A percentile compares a stretch with the other conserved stretches of the same genome.
These are phyloP conservation scores for Episyrphus balteatus DNA, from an alignment of 1,140 invertebrate species.

Conservation along the genomic window DNA sequence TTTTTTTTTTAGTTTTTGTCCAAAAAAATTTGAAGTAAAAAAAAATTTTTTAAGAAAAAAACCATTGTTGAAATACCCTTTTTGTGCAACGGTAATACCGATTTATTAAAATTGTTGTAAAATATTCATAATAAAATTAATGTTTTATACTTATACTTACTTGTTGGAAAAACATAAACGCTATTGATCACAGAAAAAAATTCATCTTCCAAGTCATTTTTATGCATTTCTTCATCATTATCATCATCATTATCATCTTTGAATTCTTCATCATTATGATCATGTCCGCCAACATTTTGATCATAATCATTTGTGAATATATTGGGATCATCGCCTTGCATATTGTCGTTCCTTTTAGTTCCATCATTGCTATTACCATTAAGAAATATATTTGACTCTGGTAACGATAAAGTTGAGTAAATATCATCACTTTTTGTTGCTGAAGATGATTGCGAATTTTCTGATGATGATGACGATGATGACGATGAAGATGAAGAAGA, in stretches of 20 bases:
- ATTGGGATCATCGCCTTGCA: neutral
- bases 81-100: no score
- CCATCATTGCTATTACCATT: neutral
- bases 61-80: no score
- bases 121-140: no score
- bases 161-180: constrained; percentile 3
- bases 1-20: no score
- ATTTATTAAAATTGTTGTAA: no score
- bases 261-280: neutral
- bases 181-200: constrained; percentile 2
- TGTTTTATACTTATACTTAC: no score
- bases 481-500: neutral
- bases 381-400: neutral
- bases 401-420: neutral
- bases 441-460: neutral
- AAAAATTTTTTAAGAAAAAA: no score
- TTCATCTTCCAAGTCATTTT: neutral
- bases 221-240: neutral
- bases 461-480: neutral
- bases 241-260: neutral
- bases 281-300: neutral
- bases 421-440: neutral
- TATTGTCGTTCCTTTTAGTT: neutral
- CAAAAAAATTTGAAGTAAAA: no score
- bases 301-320: neutral